Percentiles rank a stretch among this genome's conserved stretches.
phyloP scores from a whole-genome alignment of 1,140 invertebrate genomes.

The Ceratoteleas bidentatus region DNA sequence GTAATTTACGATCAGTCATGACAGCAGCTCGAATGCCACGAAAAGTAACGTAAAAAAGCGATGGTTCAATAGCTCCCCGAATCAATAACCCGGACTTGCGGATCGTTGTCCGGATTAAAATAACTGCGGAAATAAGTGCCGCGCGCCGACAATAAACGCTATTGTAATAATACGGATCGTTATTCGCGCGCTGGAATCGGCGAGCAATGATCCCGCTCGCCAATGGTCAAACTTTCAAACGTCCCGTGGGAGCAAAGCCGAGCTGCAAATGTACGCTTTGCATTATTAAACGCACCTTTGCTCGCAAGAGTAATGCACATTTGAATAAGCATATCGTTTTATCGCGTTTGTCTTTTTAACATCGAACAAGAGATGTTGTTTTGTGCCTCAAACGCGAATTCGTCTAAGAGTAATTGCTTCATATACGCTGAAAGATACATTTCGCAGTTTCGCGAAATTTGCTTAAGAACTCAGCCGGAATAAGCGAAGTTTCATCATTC shows the following conservation, averaged over 20 bases:
- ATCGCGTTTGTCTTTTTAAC: constrained; percentile 57
- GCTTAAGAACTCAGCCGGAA: constrained; percentile 18
- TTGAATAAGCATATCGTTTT: constrained; percentile 56
- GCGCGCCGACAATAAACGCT: too few relatives aligned
- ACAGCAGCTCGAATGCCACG: too few relatives aligned
- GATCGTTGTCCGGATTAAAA: too few relatives aligned
- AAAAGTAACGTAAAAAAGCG: too few relatives aligned
- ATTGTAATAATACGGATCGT: too few relatives aligned
- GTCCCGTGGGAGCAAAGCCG: constrained; percentile 31
- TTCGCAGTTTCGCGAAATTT: constrained; percentile 18
- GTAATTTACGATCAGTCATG: too few relatives aligned
- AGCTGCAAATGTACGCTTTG: constrained; percentile 29
- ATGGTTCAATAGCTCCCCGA: too few relatives aligned
- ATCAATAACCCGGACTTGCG: too few relatives aligned
- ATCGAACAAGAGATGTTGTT: constrained; percentile 42
- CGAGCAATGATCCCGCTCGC: constrained; percentile 48
- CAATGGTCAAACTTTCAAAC: constrained; percentile 29
- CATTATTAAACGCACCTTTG: constrained; percentile 55
- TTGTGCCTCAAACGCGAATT: constrained; percentile 23
- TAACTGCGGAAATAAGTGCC: too few relatives aligned
- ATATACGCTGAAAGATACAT: constrained; percentile 29
- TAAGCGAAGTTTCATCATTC: constrained; percentile 21
- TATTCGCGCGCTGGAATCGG: too few relatives aligned
- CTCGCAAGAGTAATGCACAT: constrained; percentile 42
- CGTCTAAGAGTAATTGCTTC: constrained; percentile 29